These are phyloP conservation scores for Nemotelus nigrinus DNA, from an alignment of 2,888 invertebrate genomes.

Conservation along the genomic window DNA sequence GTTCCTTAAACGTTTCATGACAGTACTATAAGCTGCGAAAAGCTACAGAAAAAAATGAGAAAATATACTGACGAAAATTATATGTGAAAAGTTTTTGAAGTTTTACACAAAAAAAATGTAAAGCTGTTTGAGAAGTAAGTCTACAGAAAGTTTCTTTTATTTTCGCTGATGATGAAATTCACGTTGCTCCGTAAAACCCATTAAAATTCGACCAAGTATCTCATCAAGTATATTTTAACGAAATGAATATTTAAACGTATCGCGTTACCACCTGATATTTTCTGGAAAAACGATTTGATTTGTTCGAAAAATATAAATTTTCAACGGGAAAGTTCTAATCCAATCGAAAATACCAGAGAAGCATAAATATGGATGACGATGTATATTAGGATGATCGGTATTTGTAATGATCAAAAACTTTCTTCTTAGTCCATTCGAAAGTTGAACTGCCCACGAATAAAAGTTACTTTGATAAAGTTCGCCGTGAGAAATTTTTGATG, in stretches of 20 bases:
- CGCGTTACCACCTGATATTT: background rate
- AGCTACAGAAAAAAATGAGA: background rate
- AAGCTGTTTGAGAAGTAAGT: background rate
- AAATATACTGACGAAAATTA: slow-evolving; percentile 3
- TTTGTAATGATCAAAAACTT: too few species aligned
- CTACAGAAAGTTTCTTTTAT: slow-evolving; percentile 2
- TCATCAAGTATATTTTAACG: background rate
- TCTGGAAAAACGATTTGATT: too few species aligned
- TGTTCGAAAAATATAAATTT: too few species aligned
- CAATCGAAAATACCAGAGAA: too few species aligned
- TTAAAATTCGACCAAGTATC: slow-evolving; percentile 28
- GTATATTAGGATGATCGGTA: too few species aligned
- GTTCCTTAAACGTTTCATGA: background rate
- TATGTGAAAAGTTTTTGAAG: slow-evolving; percentile 7
- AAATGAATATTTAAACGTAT: slow-evolving; percentile 36
- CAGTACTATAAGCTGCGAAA: background rate
- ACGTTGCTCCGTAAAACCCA: background rate
- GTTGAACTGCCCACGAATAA: too few species aligned
- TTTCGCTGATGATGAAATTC: background rate
- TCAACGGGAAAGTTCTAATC: too few species aligned
- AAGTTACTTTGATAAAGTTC: too few species aligned
- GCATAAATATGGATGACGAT: too few species aligned
- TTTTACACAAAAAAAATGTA: background rate
- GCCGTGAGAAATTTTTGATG: too few species aligned
- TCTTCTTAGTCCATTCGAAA: too few species aligned